These are phyloP conservation scores for Pocillopora grandis DNA, from an alignment of 92 coral and sea anemone species.

Conservation along the genomic window DNA sequence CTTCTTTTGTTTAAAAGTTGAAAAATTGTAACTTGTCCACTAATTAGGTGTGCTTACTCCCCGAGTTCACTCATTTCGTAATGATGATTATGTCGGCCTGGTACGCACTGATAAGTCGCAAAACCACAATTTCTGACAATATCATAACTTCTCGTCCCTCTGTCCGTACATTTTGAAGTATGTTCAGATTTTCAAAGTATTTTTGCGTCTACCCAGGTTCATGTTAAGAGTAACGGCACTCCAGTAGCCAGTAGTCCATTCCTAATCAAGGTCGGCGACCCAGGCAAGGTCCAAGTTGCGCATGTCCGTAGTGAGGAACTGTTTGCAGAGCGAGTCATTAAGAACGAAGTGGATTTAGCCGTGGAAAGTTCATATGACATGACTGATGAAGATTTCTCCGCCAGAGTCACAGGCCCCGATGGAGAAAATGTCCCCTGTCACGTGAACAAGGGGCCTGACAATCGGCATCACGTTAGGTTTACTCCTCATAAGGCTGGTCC, in stretches of 20 bases:
- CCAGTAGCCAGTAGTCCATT: slow-evolving; percentile 95
- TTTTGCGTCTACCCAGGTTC: slow-evolving; percentile 46
- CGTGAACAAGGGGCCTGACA: slow-evolving; percentile 69
- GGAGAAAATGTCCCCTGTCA: slow-evolving; percentile 63
- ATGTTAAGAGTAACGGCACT: slow-evolving; percentile 79
- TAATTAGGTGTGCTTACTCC: too few species aligned
- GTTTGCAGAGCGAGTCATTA: slow-evolving; percentile 60
- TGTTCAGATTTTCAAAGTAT: not conserved
- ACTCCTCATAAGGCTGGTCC: slow-evolving; percentile 75
- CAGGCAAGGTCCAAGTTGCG: slow-evolving; percentile 58
- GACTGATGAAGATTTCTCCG: slow-evolving; percentile 71
- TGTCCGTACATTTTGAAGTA: not conserved
- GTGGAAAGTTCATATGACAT: slow-evolving; percentile 76
- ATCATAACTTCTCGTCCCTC: not conserved
- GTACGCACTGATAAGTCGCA: too few species aligned
- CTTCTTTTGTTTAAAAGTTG: too few species aligned
- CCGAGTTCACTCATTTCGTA: too few species aligned
- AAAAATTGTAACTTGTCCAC: too few species aligned
- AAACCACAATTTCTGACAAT: too few species aligned
- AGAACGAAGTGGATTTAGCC: slow-evolving; percentile 71
- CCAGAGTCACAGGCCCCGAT: slow-evolving; percentile 84
- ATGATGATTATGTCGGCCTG: too few species aligned
- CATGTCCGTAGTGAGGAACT: slow-evolving; percentile 73
- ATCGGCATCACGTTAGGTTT: slow-evolving; percentile 77
- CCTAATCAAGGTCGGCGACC: slow-evolving; percentile 81